Conservation (phyloP, 35 echinoderm and acorn worm species). For the Lytechinus pictus region DNA sequence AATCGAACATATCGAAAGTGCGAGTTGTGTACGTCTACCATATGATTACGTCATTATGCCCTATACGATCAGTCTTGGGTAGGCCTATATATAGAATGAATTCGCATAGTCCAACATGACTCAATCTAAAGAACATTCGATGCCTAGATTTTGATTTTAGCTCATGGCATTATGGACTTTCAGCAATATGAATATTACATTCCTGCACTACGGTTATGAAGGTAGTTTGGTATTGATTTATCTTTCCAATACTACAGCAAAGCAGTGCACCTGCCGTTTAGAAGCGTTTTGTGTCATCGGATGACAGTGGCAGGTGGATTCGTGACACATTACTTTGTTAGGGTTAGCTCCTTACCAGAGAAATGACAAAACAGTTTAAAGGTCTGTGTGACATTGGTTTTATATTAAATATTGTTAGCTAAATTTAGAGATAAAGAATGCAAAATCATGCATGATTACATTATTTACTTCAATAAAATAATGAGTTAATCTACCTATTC, state of each 20-base stretch:
- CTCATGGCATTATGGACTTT: not conserved
- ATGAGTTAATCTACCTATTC: no score
- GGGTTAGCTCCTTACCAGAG: not conserved
- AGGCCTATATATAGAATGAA: no score
- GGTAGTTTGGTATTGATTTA: not conserved
- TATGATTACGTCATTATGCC: no score
- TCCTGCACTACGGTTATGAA: not conserved
- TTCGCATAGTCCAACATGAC: not conserved
- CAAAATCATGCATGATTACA: no score
- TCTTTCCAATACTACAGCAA: slow-evolving; percentile 4
- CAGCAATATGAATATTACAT: not conserved
- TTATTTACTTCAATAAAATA: no score
- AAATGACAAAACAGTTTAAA: not conserved
- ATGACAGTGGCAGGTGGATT: not conserved
- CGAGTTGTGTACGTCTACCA: no score
- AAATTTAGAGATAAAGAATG: not conserved
- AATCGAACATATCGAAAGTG: no score
- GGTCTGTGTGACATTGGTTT: not conserved
- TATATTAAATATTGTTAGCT: not conserved
- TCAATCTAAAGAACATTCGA: not conserved
- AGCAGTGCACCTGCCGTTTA: not conserved
- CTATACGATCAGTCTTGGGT: no score
- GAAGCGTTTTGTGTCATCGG: slow-evolving; percentile 1
- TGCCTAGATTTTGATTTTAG: not conserved
- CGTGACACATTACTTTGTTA: slow-evolving; percentile 7